A percentile compares a stretch with the other conserved stretches of the same genome.
These are phyloP conservation scores for Zosterops pallidus DNA, from an alignment of 2,113 vertebrate genomes.

Conservation along the genomic window DNA sequence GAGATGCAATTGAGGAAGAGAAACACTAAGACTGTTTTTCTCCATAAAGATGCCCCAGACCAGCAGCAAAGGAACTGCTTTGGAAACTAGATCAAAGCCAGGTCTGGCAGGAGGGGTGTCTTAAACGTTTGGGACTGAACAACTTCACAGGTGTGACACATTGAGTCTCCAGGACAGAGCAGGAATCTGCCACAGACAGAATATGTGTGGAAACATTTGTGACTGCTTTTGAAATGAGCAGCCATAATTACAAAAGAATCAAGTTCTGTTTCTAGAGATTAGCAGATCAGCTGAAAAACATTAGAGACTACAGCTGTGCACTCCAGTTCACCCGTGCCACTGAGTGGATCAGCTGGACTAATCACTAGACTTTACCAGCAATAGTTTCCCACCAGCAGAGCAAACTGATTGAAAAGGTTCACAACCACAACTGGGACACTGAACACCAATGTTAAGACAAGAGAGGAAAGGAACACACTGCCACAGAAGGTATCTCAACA, in stretches of 20 bases:
- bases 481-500: not conserved
- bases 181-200: not conserved
- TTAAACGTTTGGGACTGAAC: not conserved
- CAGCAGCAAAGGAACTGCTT: not conserved
- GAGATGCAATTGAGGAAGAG: not conserved
- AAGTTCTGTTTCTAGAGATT: not conserved
- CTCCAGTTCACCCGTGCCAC: not conserved
- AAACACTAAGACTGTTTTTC: not conserved
- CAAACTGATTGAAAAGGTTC: not conserved
- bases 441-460: not conserved
- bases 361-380: not conserved
- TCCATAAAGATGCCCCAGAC: not conserved
- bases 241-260: not conserved
- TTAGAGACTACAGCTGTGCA: not conserved
- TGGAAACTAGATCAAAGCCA: not conserved
- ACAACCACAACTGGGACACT: not conserved
- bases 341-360: not conserved
- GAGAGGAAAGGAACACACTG: not conserved
- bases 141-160: not conserved
- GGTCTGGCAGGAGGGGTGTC: not conserved
- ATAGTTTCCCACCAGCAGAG: not conserved
- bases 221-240: not conserved
- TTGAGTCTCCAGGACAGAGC: not conserved
- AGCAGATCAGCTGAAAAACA: not conserved
- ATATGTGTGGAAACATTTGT: not conserved